These are phyloP conservation scores for Carapus acus DNA, from an alignment of 2,797 vertebrate species.

Conservation along the genomic window DNA sequence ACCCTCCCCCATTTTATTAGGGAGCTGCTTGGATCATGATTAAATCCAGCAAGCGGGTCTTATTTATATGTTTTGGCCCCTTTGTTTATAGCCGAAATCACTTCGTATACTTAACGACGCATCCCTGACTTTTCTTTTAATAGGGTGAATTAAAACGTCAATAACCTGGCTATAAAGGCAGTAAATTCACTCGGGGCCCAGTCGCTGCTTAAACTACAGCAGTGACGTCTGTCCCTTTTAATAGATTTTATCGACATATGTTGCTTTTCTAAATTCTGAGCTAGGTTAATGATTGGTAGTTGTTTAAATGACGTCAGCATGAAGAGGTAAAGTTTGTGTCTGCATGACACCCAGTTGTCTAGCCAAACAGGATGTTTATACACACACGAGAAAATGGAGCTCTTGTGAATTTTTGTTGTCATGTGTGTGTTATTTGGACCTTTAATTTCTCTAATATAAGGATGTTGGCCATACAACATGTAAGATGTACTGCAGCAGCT, in stretches of 20 bases:
- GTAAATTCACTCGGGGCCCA: background rate
- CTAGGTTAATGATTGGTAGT: background rate
- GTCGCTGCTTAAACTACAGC: background rate
- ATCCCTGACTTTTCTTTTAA: background rate
- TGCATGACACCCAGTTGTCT: too few relatives aligned
- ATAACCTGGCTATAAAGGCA: background rate
- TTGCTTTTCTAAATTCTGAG: too few relatives aligned
- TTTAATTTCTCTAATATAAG: too few relatives aligned
- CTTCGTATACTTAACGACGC: too few relatives aligned
- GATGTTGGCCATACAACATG: too few relatives aligned
- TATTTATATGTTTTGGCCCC: constrained; percentile 16
- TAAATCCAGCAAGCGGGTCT: constrained; percentile 13
- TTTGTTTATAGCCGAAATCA: background rate
- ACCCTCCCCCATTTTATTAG: constrained; percentile 56
- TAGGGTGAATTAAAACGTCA: background rate
- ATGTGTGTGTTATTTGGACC: too few relatives aligned
- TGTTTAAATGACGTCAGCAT: background rate
- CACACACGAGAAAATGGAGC: too few relatives aligned
- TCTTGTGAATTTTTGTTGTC: too few relatives aligned
- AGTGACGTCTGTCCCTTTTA: too few relatives aligned
- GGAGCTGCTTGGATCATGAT: constrained; percentile 27
- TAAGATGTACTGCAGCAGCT: too few relatives aligned
- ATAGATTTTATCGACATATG: too few relatives aligned
- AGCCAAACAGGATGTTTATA: too few relatives aligned
- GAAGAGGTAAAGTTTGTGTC: background rate